These are phyloP conservation scores for Drosophila cognata DNA, from an alignment of 2,888 invertebrate genomes.

Conservation along the genomic window DNA sequence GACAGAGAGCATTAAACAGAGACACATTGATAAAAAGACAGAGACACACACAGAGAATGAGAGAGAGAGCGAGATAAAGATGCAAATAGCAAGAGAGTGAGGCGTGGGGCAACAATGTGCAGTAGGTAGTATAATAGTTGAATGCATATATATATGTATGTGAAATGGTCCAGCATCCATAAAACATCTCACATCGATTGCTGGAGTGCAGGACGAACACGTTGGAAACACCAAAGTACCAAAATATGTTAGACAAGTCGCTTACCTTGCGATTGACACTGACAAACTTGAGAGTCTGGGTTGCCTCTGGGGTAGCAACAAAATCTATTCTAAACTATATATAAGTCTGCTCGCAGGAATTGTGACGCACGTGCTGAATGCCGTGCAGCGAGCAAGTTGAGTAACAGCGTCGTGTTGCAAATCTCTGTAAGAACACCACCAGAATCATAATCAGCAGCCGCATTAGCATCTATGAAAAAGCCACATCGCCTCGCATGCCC, in stretches of 20 bases:
- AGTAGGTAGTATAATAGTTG: background rate
- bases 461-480: slow-evolving; percentile 35
- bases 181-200: background rate
- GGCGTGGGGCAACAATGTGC: slow-evolving; percentile 34
- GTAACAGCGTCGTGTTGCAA: slow-evolving; percentile 92
- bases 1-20: slow-evolving; percentile 14
- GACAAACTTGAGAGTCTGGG: slow-evolving; percentile 19
- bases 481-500: background rate
- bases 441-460: slow-evolving; percentile 58
- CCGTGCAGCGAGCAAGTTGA: slow-evolving; percentile 92
- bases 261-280: slow-evolving; percentile 71
- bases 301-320: slow-evolving; percentile 39
- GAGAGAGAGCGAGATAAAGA: slow-evolving; percentile 14
- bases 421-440: slow-evolving; percentile 87
- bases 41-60: slow-evolving; percentile 2
- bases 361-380: slow-evolving; percentile 90
- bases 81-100: slow-evolving; percentile 13
- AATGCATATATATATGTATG: slow-evolving; percentile 3
- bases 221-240: slow-evolving; percentile 47
- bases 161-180: slow-evolving; percentile 6
- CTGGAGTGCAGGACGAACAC: slow-evolving; percentile 19
- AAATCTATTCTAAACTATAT: slow-evolving; percentile 87
- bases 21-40: slow-evolving; percentile 14
- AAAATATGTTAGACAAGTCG: slow-evolving; percentile 45
- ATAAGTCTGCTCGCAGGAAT: slow-evolving; percentile 94